A percentile compares a stretch with the other conserved stretches of the same genome.
Evolutionary conservation across 2,888 invertebrate genomes (phyloP).

Genomic region (Eupithecia abbreviata): DNA sequence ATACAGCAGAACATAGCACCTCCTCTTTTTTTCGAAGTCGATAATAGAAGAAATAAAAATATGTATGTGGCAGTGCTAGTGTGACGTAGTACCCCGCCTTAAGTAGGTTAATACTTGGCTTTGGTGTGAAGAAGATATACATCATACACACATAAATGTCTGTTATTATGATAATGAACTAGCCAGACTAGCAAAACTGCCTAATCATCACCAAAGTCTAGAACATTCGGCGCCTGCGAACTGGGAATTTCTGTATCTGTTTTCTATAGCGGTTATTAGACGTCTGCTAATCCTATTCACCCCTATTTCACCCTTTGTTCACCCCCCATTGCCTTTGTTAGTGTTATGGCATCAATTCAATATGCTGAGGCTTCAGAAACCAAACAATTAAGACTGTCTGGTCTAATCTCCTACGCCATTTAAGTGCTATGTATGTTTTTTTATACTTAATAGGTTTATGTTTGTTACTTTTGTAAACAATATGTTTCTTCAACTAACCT

Average conservation of each 20-base stretch:
- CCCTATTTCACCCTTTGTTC: conserved; percentile 5
- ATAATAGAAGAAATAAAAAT: too few relatives aligned
- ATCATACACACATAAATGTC: background rate
- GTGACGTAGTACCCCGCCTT: background rate
- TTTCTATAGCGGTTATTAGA: conserved; percentile 31
- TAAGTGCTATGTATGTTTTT: background rate
- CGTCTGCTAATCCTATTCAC: background rate
- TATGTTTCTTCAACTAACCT: too few relatives aligned
- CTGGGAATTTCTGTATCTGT: conserved; percentile 31
- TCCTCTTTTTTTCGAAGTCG: too few relatives aligned
- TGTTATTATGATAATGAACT: conserved; percentile 24
- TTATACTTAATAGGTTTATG: too few relatives aligned
- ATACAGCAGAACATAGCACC: too few relatives aligned
- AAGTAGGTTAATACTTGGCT: background rate
- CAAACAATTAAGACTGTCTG: background rate
- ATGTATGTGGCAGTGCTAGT: too few relatives aligned
- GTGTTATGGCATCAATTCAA: conserved; percentile 5
- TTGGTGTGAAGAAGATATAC: background rate
- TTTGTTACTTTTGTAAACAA: too few relatives aligned
- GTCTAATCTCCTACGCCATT: background rate
- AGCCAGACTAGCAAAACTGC: conserved; percentile 34
- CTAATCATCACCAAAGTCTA: conserved; percentile 38
- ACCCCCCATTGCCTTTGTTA: conserved; percentile 16
- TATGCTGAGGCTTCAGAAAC: conserved; percentile 5
- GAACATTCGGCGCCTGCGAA: conserved; percentile 38